Base-by-base conservation (phyloP, 53 echinoderm and acorn worm species). In the Holothuria scabra region DNA sequence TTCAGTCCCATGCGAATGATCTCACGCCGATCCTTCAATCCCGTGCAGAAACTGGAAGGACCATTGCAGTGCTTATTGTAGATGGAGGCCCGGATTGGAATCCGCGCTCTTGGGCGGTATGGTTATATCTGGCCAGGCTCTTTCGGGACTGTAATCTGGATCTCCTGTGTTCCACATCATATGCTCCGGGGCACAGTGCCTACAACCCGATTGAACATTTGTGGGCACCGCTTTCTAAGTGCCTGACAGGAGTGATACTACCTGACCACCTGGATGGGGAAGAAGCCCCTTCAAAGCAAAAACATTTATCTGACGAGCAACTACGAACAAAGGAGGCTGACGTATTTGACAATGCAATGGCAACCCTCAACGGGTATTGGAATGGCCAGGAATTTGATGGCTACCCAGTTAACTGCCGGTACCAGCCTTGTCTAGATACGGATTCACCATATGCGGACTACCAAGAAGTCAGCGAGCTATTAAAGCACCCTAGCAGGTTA, bases 71-170 rank as follows among this genome's bases (percentile, higher is more conserved):
- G 9, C 35, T 83, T 34, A 24, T 81, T 33, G 70, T 65, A 31
- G 86, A 90, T 31, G 82, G 90, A 3, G 83, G 86, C 23, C 65
- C 90, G 11, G 90, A 86, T 59, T 90, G 86, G 86, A 66, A 31
- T 8, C 75, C 56, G 1, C 56, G 56, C 19, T 82, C 86, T 19
- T 90, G 86, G 74, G 52, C 90, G 12, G 74, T 74, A 37, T 46
- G 34, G 46, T n/a, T 74, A 7, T 74, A 74, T 48, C 38, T 86
- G 29, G 38, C 59, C 13, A 49, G 83, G 37, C 59, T 86, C 10
- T 69, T 81, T 28, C 26, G 74, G 20, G 38, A 82, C 11, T 23
- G 67, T 22, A 57, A 90, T 55, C 46, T 90, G 61, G 90, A 90
- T 66, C 83, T 86, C 1, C 60, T 90, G 29, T 82, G 82, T 33